Base-by-base conservation (phyloP, 2,888 invertebrate genomes). In the Amphipyra berbera region DNA sequence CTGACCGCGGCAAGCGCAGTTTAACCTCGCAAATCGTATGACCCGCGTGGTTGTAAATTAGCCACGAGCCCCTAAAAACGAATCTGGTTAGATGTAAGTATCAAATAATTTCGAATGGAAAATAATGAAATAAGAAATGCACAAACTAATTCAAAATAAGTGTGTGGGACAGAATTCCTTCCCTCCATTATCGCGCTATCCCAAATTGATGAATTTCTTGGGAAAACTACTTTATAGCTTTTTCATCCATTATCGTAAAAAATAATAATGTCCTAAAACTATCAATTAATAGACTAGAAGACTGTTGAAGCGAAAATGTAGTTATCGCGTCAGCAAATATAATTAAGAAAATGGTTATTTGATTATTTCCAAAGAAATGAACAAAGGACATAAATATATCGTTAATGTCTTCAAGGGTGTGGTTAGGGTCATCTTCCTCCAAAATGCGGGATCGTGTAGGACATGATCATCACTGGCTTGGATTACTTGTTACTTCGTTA, bases 291-390 rank as follows among this genome's bases (percentile, higher is more conserved):
- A 10, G 6, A 50, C 14, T 55, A 47, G 46, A 7, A 14, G 48
- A 55, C 41, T 54, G 21, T 21, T 3, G 14, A 47, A 42, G 38
- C 8, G 13, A 61, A 60, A 54, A 48, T 30, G 44, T 13, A 42
- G 33, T 30, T 14, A 42, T 44, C 48, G 58, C 41, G 44, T 48
- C 52, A 30, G 42, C 13, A 46, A 57, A 67, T 70, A 71, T 78
- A 80, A 80, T 83, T 81, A 81, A 67, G 68, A 50, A 68, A 80
- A 82, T 79, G 61, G 72, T 59, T 57, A 61, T 58, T 56, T 79
- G 61, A 71, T 59, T 57, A 61, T 58, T 56, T 65, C 62, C 46
- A 68, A 50, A 59, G 37, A 58, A 60, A 37, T 13, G 8, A n/a
- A n/a, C n/a, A n/a, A n/a, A n/a, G n/a, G n/a, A n/a, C 37, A 27